Evolutionary conservation across 2,888 invertebrate genomes (phyloP).

Genomic region (Syritta pipiens): DNA sequence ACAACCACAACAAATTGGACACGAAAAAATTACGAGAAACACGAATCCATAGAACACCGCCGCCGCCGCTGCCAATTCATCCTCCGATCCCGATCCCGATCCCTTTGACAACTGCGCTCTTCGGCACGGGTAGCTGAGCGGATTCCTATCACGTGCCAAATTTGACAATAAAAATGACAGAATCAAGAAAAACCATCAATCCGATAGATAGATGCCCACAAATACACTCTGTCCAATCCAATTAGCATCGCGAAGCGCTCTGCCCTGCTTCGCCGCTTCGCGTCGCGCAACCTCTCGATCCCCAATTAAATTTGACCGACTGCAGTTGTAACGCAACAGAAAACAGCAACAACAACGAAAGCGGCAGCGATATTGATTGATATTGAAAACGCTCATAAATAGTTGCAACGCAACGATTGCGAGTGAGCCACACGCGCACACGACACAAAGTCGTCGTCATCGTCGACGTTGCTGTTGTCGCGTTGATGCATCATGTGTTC

Average conservation of each 20-base stretch:
- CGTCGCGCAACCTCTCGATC: slow-evolving; percentile 8
- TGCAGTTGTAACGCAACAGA: slow-evolving; percentile 3
- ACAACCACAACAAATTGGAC: slow-evolving; percentile 18
- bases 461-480: neutral
- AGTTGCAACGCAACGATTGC: slow-evolving; percentile 39
- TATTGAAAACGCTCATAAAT: slow-evolving; percentile 53
- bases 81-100: too few relatives aligned
- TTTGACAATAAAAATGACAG: slow-evolving; percentile 71
- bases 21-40: slow-evolving; percentile 9
- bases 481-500: slow-evolving; percentile 25
- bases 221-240: slow-evolving; percentile 57
- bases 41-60: slow-evolving; percentile 9
- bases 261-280: neutral
- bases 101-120: too few relatives aligned
- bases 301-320: slow-evolving; percentile 59
- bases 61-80: too few relatives aligned
- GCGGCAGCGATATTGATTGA: slow-evolving; percentile 25
- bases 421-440: slow-evolving; percentile 36
- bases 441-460: slow-evolving; percentile 27
- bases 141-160: slow-evolving; percentile 71
- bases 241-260: slow-evolving; percentile 67
- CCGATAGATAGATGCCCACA: slow-evolving; percentile 38
- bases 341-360: slow-evolving; percentile 19
- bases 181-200: slow-evolving; percentile 65
- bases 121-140: slow-evolving; percentile 19